Base-by-base conservation (phyloP, 2,888 invertebrate species). In the Ophion obscuratus region DNA sequence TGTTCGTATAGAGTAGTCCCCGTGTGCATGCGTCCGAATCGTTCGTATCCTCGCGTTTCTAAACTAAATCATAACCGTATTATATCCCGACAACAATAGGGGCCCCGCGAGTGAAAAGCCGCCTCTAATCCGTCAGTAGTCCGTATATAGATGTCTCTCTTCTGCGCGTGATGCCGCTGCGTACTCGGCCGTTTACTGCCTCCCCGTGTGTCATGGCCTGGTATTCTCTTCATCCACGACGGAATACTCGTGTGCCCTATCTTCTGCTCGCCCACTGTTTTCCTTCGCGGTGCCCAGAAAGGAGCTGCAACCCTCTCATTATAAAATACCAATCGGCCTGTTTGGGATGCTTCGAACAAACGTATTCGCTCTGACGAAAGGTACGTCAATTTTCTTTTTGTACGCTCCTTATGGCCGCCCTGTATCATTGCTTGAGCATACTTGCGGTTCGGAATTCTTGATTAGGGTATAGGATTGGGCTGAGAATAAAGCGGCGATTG, bases 21-120 rank as follows among this genome's bases (percentile, higher is more conserved):
- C 88, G 87, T 87, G 87, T 85, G 88, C 87, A 88, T 89, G 86
- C 88, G 89, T 87, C 88, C 87, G 85, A 84, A 85, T 86, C 80
- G 84, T 87, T 88, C 88, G 88, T 79, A 89, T 90, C 89, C 90
- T 91, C 90, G 88, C 90, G 89, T 80, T 73, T 80, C 90, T 89
- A 91, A 92, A 92, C 92, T 92, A 92, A 93, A 93, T 93, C 93
- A 93, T 93, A 93, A 93, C 93, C 93, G 93, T 92, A 93, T 93
- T 93, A 92, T 93, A 68, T 61, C 44, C 89, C 88, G 66, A 79
- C 83, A 87, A 89, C 88, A 89, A 89, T 89, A 85, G 88, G 73
- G 70, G 62, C 83, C 76, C 84, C 80, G 84, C 83, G 86, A 90
- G 90, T 92, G 92, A 93, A 92, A 92, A 92, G 92, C 92, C 91